Evolutionary conservation across 1,140 invertebrate genomes (phyloP), one percentile per base, ranked within the genome.

Genomic region (Pollicipes pollicipes): DNA sequence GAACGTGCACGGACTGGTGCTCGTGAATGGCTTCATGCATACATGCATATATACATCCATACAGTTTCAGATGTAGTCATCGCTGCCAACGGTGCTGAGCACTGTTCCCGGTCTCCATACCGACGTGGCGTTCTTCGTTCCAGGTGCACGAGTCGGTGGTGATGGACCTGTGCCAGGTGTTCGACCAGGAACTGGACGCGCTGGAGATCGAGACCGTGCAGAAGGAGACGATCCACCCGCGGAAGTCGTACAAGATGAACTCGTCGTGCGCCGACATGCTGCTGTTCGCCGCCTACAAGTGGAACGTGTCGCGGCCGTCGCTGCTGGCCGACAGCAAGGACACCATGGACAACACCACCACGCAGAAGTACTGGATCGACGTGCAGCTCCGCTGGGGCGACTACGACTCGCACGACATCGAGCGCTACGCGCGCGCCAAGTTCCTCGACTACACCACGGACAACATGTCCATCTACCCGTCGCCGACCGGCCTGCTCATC

Each of bases 241-340:
- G 97, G 75, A 99, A 99, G 80, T 98, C 96, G 0, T 99, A 99
- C 83, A 99, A 99, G 81, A 99, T 99, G 97, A 99, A 99, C 82
- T 97, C 94, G 0, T 98, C 96, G 0, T 99, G 97, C 82, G 97
- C 97, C 2, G 97, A 99, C 78, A 97, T 99, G 73, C 82, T 99
- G 21, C 84, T 99, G 0, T 99, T 99, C 84, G 97, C 97, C 66
- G 95, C 97, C 6, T 99, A 98, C 82, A 99, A 99, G 78, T 99
- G 97, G 97, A 98, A 97, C 78, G 95, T 98, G 0, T 98, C 95
- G 0, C 83, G 94, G 72, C 95, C 97, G 0, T 98, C 95, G 0
- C 81, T 99, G 3, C 82, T 99, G 4, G 97, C 97, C 13, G 97
- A 99, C 78, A 93, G 93, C 0, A 99, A 98, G 87, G 97, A 99